phyloP scores from a whole-genome alignment of 37 sponge, comb jelly and placozoan species.

The Oscarella lobularis region DNA sequence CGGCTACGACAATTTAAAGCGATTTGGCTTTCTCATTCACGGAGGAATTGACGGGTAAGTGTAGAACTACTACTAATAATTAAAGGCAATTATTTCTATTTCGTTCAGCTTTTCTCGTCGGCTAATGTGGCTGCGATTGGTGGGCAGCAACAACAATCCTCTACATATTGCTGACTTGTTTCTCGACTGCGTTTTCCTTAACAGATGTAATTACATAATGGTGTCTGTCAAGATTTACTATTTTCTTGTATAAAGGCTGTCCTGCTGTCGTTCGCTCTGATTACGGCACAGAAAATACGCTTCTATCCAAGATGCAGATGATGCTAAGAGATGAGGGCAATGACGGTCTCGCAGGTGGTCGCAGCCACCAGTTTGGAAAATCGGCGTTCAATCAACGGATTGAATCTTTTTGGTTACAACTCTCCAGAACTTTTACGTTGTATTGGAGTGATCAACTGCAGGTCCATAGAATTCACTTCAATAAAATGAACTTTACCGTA shows the following conservation, averaged over 20 bases:
- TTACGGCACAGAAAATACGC: not conserved
- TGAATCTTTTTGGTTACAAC: not conserved
- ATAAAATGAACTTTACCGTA: too few species aligned
- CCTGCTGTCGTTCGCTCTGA: not conserved
- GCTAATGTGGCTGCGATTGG: not conserved
- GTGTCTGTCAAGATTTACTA: not conserved
- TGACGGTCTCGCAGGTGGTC: not conserved
- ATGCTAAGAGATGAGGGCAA: not conserved
- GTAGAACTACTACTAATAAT: not conserved
- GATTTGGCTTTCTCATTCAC: constrained; percentile 8
- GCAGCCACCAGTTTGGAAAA: not conserved
- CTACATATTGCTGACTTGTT: not conserved
- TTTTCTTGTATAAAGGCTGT: not conserved
- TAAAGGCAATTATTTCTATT: not conserved
- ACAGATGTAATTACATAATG: not conserved
- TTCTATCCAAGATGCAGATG: not conserved
- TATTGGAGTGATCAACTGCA: too few species aligned
- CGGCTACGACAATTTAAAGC: constrained; percentile 10
- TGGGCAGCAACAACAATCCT: not conserved
- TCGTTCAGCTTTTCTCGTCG: not conserved
- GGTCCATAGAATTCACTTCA: too few species aligned
- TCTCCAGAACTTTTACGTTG: too few species aligned
- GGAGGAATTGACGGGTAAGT: constrained; percentile 21
- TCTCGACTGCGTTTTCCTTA: not conserved
- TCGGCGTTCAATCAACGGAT: not conserved